A percentile compares a stretch with the other conserved stretches of the same genome.
phyloP scores from a whole-genome alignment of 1,140 invertebrate genomes.

The Leptinotarsa texana region DNA sequence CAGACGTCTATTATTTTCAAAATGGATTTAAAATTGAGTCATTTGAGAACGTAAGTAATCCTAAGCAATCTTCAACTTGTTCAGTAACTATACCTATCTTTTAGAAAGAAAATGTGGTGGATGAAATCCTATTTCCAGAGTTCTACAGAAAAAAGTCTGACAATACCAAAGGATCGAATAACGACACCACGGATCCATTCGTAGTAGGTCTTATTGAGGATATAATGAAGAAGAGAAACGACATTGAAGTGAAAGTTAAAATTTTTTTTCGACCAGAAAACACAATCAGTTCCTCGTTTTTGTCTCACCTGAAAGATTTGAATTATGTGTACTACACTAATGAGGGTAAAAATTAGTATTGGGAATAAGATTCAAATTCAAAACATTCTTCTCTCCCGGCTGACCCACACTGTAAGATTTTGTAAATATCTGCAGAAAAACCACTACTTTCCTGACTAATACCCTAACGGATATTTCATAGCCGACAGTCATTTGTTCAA shows the following conservation, averaged over 20 bases:
- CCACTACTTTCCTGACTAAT: too few relatives aligned
- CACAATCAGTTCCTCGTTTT: slow-evolving; percentile 61
- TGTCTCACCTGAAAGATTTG: slow-evolving; percentile 60
- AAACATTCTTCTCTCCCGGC: too few relatives aligned
- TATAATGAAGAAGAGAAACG: slow-evolving; percentile 49
- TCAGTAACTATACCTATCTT: neutral
- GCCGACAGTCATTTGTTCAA: too few relatives aligned
- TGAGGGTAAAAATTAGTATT: slow-evolving; percentile 60
- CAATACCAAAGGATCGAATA: slow-evolving; percentile 67
- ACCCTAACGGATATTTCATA: too few relatives aligned
- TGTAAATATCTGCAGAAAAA: too few relatives aligned
- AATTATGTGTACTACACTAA: slow-evolving; percentile 77
- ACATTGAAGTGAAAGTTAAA: slow-evolving; percentile 70
- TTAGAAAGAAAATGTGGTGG: slow-evolving; percentile 55
- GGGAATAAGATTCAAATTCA: neutral
- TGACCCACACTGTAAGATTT: too few relatives aligned
- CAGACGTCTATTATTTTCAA: slow-evolving; percentile 67
- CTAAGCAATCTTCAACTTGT: neutral
- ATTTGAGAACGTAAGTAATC: neutral
- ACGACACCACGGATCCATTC: slow-evolving; percentile 76
- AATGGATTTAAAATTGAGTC: slow-evolving; percentile 12
- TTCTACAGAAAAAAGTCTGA: slow-evolving; percentile 59
- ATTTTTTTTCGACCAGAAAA: slow-evolving; percentile 81
- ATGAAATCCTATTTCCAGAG: slow-evolving; percentile 79
- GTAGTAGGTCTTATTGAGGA: slow-evolving; percentile 56